Base-by-base conservation (phyloP, 92 coral and sea anemone species). In the Epizoanthus illoricatus region DNA sequence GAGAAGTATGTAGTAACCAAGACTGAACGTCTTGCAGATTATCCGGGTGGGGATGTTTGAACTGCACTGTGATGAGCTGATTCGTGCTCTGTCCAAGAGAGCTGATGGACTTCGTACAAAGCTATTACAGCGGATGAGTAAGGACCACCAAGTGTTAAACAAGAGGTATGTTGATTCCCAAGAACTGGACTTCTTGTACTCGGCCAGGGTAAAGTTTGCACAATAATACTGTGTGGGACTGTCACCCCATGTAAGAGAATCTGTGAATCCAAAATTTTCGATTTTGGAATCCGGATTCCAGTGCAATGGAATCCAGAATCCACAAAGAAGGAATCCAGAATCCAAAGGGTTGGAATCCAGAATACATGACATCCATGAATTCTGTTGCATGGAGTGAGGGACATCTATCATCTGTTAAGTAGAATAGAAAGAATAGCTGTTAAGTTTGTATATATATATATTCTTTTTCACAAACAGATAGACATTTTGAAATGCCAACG, bases 21-120 rank as follows among this genome's bases (percentile, higher is more conserved):
- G 45, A 17, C 11, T 76, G n/a, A n/a, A n/a, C 56, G 21, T 80
- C 42, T 76, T 81, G 21, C 79, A 96, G 99, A 88, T 93, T 52
- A 94, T 89, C 57, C 90, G 95, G 80, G 98, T 96, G 81, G 99
- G 99, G 7, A 96, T 96, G 98, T 96, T 96, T 86, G 99, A 96
- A 71, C 85, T 96, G 58, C 99, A 96, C 89, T 96, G 99, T 81
- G 99, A 96, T 87, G 99, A 96, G 66, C 78, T 96, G 70, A 94
- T 96, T 84, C 91, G 99, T 86, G 99, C 98, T 55, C 83, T 96
- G 69, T 89, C 97, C 5, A 96, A 96, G 76, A 81, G 99, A 86
- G 99, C 98, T 41, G 98, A 96, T 52, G 85, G 94, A 63, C 85
- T 96, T 36, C 81, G 99, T 66, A 83, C 93, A 45, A 96, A 93